Evolutionary conservation across 2,113 vertebrate species (phyloP).

Genomic region (Myrmophylax atrothorax): DNA sequence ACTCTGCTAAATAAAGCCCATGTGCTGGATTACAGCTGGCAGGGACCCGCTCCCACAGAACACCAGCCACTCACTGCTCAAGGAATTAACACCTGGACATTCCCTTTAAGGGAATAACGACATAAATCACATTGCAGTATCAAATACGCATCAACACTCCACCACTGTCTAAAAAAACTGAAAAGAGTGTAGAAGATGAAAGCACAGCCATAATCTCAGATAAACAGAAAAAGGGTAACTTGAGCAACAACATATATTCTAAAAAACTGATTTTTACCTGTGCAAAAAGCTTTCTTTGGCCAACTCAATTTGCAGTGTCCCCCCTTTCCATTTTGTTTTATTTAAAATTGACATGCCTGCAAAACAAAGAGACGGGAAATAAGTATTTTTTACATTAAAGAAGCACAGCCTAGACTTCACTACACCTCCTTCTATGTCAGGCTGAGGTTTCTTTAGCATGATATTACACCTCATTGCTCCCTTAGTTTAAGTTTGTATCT

Average conservation of each 20-base stretch:
- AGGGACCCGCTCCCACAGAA: neutral
- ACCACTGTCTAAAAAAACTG: neutral
- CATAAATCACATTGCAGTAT: neutral
- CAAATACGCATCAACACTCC: neutral
- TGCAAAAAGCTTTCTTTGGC: constrained; percentile 95
- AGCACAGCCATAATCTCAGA: neutral
- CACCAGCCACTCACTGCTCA: neutral
- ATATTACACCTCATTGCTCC: neutral
- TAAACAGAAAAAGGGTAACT: neutral
- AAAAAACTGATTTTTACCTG: constrained; percentile 70
- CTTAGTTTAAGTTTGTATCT: neutral
- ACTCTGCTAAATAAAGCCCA: neutral
- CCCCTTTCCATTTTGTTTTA: constrained; percentile 95
- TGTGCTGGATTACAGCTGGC: neutral
- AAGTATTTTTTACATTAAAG: neutral
- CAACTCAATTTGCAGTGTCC: constrained; percentile 88
- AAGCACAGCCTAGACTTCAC: neutral
- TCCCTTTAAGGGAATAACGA: neutral
- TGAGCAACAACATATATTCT: neutral
- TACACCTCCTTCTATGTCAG: neutral
- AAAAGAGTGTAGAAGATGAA: rapidly evolving
- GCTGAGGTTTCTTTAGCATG: neutral
- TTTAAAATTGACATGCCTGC: constrained; percentile 89
- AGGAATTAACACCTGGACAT: neutral
- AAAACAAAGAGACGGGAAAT: neutral